Percentiles rank a stretch among this genome's conserved stretches.
Evolutionary conservation across 2,113 vertebrate species (phyloP).

Genomic region (Phyllostomus hastatus): DNA sequence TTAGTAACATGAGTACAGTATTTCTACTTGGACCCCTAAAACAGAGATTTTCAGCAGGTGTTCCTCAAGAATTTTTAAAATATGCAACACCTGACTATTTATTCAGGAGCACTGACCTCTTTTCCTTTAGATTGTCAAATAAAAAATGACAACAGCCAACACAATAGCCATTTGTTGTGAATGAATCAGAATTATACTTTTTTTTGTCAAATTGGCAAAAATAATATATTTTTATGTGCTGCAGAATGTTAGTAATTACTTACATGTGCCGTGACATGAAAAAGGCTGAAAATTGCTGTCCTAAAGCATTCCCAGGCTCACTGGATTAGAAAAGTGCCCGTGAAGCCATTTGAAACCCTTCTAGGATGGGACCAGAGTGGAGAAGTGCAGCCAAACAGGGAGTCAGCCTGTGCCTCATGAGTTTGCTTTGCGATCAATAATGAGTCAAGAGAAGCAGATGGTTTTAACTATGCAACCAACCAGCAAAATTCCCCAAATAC

Average conservation of each 20-base stretch:
- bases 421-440: constrained; percentile 19
- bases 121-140: not conserved
- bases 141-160: not conserved
- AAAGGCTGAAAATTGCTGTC: not conserved
- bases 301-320: not conserved
- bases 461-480: not conserved
- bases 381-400: not conserved
- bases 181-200: not conserved
- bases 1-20: not conserved
- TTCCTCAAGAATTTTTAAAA: not conserved
- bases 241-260: not conserved
- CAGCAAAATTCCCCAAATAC: constrained; percentile 13
- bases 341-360: not conserved
- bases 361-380: not conserved
- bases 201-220: not conserved
- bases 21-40: not conserved
- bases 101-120: not conserved
- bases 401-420: not conserved
- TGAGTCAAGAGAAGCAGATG: constrained; percentile 39
- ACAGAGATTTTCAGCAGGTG: not conserved
- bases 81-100: not conserved
- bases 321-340: not conserved
- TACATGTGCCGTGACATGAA: not conserved
- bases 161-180: not conserved
- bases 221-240: not conserved